phyloP scores from a whole-genome alignment of 2,797 vertebrate species.

The Myotis pilosus region DNA sequence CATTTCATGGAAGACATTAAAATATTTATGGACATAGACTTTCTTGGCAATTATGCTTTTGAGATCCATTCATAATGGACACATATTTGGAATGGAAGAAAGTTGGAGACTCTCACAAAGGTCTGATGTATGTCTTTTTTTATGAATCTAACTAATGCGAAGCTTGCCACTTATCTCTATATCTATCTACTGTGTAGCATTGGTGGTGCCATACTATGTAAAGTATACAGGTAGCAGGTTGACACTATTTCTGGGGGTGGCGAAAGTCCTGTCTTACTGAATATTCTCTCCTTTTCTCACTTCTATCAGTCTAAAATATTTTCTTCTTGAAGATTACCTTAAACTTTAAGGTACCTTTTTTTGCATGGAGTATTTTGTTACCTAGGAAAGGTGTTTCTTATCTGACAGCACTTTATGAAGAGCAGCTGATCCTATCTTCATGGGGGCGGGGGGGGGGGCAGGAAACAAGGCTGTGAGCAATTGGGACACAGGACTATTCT shows the following conservation, averaged over 20 bases:
- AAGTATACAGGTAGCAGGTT: background rate
- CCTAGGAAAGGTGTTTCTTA: background rate
- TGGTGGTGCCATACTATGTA: background rate
- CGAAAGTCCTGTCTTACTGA: background rate
- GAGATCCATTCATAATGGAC: background rate
- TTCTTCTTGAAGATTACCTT: background rate
- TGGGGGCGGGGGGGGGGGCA: background rate
- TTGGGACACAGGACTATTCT: background rate
- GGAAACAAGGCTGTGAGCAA: background rate
- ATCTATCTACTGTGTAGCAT: background rate
- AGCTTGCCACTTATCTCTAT: background rate
- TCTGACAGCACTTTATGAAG: background rate
- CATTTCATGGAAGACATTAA: constrained; percentile 41
- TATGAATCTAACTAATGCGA: background rate
- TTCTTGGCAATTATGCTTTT: constrained; percentile 8
- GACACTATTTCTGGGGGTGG: background rate
- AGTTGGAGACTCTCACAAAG: background rate
- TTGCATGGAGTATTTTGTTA: background rate
- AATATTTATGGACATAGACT: constrained; percentile 20
- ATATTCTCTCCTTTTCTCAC: background rate
- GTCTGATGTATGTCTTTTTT: background rate
- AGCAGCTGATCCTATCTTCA: background rate
- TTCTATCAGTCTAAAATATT: background rate
- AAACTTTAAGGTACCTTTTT: background rate
- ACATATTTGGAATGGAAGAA: constrained; percentile 8